Percentiles rank a stretch among this genome's conserved stretches.
Evolutionary conservation across 2,888 invertebrate genomes (phyloP).

Genomic region (Pristionchus japonicus): DNA sequence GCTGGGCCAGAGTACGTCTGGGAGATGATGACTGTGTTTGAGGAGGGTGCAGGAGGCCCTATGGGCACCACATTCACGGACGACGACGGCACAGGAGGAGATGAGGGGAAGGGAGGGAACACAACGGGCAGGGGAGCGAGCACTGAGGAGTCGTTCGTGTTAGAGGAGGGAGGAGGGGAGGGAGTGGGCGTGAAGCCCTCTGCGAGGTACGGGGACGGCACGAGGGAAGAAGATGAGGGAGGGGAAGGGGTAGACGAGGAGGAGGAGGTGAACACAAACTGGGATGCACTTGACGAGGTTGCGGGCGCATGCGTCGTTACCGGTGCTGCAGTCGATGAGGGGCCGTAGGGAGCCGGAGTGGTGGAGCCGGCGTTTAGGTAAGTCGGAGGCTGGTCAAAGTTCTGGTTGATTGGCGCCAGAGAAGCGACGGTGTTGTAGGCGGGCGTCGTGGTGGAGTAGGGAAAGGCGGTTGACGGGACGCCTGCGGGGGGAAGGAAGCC

Average conservation of each 20-base stretch:
- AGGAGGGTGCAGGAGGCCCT: not conserved
- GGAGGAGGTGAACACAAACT: not conserved
- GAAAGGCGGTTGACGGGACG: constrained; percentile 19
- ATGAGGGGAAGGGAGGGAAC: not conserved
- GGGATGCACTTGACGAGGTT: not conserved
- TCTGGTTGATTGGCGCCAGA: constrained; percentile 1
- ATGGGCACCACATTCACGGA: not conserved
- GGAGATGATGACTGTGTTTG: not conserved
- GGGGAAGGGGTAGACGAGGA: not conserved
- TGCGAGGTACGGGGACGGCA: not conserved
- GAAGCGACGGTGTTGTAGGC: constrained; percentile 31
- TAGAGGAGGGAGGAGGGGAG: not conserved
- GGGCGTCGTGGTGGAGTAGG: constrained; percentile 43
- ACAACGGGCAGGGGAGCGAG: not conserved
- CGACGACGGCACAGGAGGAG: constrained; percentile 18
- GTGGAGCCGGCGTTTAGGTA: not conserved
- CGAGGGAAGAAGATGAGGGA: not conserved
- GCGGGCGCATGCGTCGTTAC: not conserved
- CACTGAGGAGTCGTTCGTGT: not conserved
- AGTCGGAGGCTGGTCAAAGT: not conserved
- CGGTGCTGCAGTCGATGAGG: not conserved
- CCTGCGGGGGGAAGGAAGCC: not conserved
- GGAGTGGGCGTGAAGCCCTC: constrained; percentile 37
- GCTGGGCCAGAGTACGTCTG: not conserved
- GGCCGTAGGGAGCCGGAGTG: not conserved